A percentile compares a stretch with the other conserved stretches of the same genome.
These are phyloP conservation scores for Aphelenchoides besseyi DNA, from an alignment of 1,140 invertebrate genomes.

Conservation along the genomic window DNA sequence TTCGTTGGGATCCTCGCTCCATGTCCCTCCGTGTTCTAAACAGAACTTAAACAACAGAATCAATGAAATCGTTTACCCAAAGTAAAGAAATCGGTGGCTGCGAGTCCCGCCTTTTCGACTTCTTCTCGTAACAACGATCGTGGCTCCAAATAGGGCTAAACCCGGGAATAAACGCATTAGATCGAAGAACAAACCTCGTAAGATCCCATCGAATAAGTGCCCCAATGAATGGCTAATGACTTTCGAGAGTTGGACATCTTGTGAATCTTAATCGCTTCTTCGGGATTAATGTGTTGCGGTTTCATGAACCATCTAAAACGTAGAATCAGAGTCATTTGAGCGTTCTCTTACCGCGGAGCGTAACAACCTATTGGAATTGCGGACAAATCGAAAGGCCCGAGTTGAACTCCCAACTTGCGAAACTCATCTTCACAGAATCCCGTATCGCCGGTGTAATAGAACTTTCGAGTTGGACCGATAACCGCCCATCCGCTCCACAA, in stretches of 20 bases:
- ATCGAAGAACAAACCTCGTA: conserved; percentile 42
- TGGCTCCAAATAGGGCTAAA: conserved; percentile 39
- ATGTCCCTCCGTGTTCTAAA: conserved; percentile 20
- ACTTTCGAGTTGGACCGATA: conserved; percentile 34
- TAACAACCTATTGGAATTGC: conserved; percentile 52
- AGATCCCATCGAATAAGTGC: conserved; percentile 60
- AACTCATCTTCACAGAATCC: conserved; percentile 51
- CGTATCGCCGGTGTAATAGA: conserved; percentile 49
- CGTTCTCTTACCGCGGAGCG: conserved; percentile 25
- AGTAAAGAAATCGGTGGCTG: conserved; percentile 23
- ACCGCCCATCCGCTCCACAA: conserved; percentile 48
- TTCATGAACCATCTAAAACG: conserved; percentile 64
- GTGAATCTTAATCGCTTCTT: conserved; percentile 67
- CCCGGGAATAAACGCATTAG: conserved; percentile 13
- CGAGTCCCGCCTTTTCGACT: conserved; percentile 26
- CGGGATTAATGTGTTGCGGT: conserved; percentile 66
- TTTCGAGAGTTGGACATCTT: conserved; percentile 60
- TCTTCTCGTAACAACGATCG: conserved; percentile 9
- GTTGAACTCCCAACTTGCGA: conserved; percentile 33
- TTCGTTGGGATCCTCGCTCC: conserved; percentile 19
- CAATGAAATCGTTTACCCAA: neutral
- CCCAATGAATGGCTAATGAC: conserved; percentile 63
- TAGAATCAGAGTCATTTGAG: conserved; percentile 7
- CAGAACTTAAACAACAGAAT: neutral
- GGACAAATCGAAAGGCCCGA: conserved; percentile 43